Percentiles rank a stretch among this genome's conserved stretches.
Conservation (phyloP, 2,888 invertebrate species). For the Tenthredo livida region DNA sequence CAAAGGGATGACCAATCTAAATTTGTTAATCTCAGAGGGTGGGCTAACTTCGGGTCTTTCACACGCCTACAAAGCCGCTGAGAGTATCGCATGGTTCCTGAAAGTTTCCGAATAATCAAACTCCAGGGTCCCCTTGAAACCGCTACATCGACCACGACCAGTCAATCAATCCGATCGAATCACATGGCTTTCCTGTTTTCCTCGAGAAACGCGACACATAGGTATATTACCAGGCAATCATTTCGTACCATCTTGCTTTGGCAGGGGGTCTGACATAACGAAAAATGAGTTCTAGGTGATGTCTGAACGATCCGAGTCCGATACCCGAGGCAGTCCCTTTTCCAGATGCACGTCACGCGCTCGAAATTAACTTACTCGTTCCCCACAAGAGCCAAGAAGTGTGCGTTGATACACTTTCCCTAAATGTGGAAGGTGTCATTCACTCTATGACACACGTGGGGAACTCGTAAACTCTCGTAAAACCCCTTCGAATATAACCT, state of each 20-base stretch:
- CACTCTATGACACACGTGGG: constrained; percentile 5
- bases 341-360: constrained; percentile 29
- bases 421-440: constrained; percentile 46
- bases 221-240: constrained; percentile 22
- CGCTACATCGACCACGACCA: constrained; percentile 17
- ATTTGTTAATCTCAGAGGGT: constrained; percentile 30
- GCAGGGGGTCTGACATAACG: neutral
- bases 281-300: neutral
- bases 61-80: neutral
- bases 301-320: neutral
- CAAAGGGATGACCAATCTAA: constrained; percentile 40
- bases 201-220: neutral
- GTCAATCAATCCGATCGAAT: constrained; percentile 40
- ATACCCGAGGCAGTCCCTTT: constrained; percentile 24
- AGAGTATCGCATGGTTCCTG: neutral
- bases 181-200: neutral
- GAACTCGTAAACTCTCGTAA: constrained; percentile 11
- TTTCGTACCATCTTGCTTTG: constrained; percentile 17
- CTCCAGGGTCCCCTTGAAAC: constrained; percentile 30
- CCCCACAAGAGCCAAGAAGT: neutral
- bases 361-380: constrained; percentile 34
- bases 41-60: neutral
- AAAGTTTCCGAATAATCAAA: constrained; percentile 47
- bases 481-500: constrained; percentile 2
- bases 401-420: constrained; percentile 43